Evolutionary conservation across 2,113 vertebrate species (phyloP).

Genomic region (Columbina picui): DNA sequence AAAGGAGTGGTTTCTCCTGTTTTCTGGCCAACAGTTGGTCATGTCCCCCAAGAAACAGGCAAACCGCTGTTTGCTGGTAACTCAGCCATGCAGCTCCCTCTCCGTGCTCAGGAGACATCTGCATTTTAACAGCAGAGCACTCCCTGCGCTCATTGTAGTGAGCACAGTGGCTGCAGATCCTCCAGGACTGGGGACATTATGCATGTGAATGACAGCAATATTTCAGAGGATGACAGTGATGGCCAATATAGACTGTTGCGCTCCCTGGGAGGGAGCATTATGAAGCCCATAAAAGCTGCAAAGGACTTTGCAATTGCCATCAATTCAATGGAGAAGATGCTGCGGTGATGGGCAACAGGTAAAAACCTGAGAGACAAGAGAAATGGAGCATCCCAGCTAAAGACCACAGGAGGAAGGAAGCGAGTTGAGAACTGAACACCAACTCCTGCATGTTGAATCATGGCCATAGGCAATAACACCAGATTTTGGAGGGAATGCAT

Average conservation of each 20-base stretch:
- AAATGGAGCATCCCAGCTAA: not conserved
- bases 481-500: not conserved
- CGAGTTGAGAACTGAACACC: not conserved
- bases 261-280: constrained; percentile 34
- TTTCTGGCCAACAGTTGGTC: not conserved
- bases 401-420: not conserved
- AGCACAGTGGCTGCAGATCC: constrained; percentile 8
- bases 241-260: constrained; percentile 36
- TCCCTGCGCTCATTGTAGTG: not conserved
- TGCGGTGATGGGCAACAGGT: not conserved
- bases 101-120: not conserved
- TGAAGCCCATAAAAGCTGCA: constrained; percentile 50
- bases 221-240: constrained; percentile 54
- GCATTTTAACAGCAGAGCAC: not conserved
- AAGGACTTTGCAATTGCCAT: constrained; percentile 52
- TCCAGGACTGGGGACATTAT: not conserved
- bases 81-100: not conserved
- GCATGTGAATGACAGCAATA: constrained; percentile 32
- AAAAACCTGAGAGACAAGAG: not conserved
- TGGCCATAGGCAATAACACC: not conserved
- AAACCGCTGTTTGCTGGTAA: not conserved
- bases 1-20: not conserved
- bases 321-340: constrained; percentile 35
- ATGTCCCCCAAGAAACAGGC: not conserved
- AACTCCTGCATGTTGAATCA: not conserved